Conservation (phyloP, 1,140 invertebrate genomes). For the Agraylea sexmaculata region DNA sequence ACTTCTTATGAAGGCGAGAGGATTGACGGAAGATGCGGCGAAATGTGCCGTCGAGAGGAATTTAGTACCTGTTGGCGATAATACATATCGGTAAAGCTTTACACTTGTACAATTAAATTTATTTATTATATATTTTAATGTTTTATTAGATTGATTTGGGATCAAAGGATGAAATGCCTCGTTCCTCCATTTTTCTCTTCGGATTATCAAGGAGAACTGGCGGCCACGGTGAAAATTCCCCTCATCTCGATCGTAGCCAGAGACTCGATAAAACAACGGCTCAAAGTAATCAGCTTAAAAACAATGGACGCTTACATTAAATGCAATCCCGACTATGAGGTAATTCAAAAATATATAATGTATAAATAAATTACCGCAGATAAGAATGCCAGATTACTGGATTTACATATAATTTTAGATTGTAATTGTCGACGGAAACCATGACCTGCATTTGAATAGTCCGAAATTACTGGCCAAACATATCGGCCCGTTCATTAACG, state of each 20-base stretch:
- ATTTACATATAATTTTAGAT: background rate
- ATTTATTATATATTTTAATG: background rate
- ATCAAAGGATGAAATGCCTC: constrained; percentile 14
- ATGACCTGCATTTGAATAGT: constrained; percentile 18
- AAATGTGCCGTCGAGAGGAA: constrained; percentile 7
- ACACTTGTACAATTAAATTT: background rate
- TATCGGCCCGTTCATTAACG: constrained; percentile 13
- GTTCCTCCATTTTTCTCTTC: constrained; percentile 4
- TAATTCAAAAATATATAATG: no score
- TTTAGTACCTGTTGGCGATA: constrained; percentile 11
- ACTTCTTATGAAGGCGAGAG: constrained; percentile 11
- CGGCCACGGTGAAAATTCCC: constrained; percentile 11
- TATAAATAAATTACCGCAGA: background rate
- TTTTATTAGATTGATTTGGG: constrained; percentile 17
- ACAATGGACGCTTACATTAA: constrained; percentile 7
- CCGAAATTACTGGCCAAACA: constrained; percentile 7
- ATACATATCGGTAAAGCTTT: constrained; percentile 11
- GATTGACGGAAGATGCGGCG: constrained; percentile 14
- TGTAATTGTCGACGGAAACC: constrained; percentile 17
- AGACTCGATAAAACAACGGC: constrained; percentile 3
- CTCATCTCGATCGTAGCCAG: constrained; percentile 12
- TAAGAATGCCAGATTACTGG: background rate
- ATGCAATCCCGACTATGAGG: constrained; percentile 16
- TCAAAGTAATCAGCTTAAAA: background rate
- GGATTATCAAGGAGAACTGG: constrained; percentile 11